Evolutionary conservation across 2,888 invertebrate species (phyloP).

Genomic region (Saturnia pavonia): DNA sequence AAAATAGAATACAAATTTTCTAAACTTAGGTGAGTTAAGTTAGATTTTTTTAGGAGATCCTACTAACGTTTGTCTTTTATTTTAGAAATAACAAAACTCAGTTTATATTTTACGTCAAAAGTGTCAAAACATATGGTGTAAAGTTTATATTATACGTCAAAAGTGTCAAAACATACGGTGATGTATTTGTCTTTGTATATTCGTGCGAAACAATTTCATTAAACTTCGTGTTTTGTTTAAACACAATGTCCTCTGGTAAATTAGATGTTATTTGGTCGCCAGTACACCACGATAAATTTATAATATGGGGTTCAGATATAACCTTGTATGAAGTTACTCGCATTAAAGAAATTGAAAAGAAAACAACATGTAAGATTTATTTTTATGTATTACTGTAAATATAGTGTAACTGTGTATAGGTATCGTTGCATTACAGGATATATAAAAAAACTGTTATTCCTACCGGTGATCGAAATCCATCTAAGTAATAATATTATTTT

Average conservation of each 20-base stretch:
- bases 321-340: constrained; percentile 90
- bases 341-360: constrained; percentile 81
- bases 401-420: background rate
- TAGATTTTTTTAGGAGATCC: no score
- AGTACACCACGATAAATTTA: constrained; percentile 87
- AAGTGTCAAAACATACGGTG: background rate
- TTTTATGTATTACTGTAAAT: background rate
- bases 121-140: background rate
- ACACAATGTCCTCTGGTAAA: constrained; percentile 56
- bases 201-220: background rate
- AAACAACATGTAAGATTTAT: constrained; percentile 63
- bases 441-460: background rate
- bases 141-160: no score
- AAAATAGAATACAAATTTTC: no score
- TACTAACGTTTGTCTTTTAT: no score
- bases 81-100: no score
- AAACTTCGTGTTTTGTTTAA: background rate
- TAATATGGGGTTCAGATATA: constrained; percentile 95
- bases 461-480: background rate
- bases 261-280: constrained; percentile 95
- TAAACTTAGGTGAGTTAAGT: no score
- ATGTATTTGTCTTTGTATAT: background rate
- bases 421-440: background rate
- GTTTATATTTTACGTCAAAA: no score
- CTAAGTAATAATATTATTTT: background rate